A percentile compares a stretch with the other conserved stretches of the same genome.
phyloP scores from a whole-genome alignment of 2,113 vertebrate species.

The Callopanchax toddi region DNA sequence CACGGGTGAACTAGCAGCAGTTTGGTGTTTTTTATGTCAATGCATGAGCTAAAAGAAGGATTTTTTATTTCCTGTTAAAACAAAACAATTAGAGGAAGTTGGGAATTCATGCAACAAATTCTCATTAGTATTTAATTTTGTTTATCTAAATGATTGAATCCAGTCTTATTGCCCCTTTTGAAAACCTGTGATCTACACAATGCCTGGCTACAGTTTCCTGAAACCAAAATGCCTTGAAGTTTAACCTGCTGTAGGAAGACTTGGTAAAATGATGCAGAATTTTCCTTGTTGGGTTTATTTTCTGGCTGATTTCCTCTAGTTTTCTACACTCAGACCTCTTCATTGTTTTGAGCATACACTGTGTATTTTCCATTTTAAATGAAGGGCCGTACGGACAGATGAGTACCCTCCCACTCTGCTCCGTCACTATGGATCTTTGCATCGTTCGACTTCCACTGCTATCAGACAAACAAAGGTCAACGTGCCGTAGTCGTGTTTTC shows the following conservation, averaged over 20 bases:
- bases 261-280: constrained; percentile 47
- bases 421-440: constrained; percentile 18
- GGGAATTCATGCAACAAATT: background rate
- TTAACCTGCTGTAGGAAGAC: constrained; percentile 47
- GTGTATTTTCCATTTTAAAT: constrained; percentile 13
- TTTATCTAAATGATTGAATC: constrained; percentile 6
- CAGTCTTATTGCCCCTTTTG: constrained; percentile 36
- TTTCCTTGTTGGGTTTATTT: constrained; percentile 53
- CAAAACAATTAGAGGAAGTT: background rate
- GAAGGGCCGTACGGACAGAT: constrained; percentile 34
- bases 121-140: background rate
- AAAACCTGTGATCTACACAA: constrained; percentile 22
- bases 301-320: constrained; percentile 62
- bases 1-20: no score
- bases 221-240: constrained; percentile 74
- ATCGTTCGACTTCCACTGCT: constrained; percentile 41
- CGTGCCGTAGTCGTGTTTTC: constrained; percentile 51
- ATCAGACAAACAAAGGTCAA: constrained; percentile 44
- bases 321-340: constrained; percentile 62
- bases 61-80: background rate
- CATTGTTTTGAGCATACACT: constrained; percentile 27
- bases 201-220: constrained; percentile 35
- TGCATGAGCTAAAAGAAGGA: no score
- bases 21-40: no score
- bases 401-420: constrained; percentile 52